Evolutionary conservation across 2,113 vertebrate species (phyloP), one percentile per base, ranked within the genome.

Genomic region (Aegithalos caudatus): DNA sequence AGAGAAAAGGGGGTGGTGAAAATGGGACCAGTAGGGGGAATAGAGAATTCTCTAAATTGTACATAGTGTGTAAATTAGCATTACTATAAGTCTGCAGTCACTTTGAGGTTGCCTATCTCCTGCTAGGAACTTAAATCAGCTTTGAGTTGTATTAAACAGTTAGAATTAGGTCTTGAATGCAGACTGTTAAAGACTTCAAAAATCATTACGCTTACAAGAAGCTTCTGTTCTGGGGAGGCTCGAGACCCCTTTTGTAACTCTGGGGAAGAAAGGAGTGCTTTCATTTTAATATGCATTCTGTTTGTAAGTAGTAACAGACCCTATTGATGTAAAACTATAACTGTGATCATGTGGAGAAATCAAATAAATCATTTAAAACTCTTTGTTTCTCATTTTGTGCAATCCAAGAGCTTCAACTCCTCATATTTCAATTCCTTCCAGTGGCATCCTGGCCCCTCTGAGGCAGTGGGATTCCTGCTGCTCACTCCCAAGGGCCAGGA

Each of bases 321-420:
- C 98, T 98, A 96, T 98, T 95, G 97, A 98, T 99, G 98, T 99
- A 98, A 98, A 98, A 98, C 97, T 98, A 98, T 98, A 98, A 98
- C 98, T 99, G 99, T 99, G 98, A 99, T 98, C 94, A 98, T 98
- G 98, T 99, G 98, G 98, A 98, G 96, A 99, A 99, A 97, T 97
- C 98, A 97, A 99, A 99, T 99, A 99, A 99, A 99, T 97, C 71
- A 96, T 98, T 98, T 97, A 98, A 98, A 98, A 98, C 88, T 87
- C 90, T 70, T 86, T 83, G 54, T 53, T 92, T 93, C 92, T 94
- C 94, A 95, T 95, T 91, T 97, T 86, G 81, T 98, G 90, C 95
- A 94, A 87, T 90, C 67, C 64, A 78, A 90, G 80, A 79, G 33
- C 40, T 88, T 90, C 66, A 74, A 22, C 69, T 86, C 7, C 42